phyloP scores from a whole-genome alignment of 2,888 invertebrate species.

The Dilophus febrilis region DNA sequence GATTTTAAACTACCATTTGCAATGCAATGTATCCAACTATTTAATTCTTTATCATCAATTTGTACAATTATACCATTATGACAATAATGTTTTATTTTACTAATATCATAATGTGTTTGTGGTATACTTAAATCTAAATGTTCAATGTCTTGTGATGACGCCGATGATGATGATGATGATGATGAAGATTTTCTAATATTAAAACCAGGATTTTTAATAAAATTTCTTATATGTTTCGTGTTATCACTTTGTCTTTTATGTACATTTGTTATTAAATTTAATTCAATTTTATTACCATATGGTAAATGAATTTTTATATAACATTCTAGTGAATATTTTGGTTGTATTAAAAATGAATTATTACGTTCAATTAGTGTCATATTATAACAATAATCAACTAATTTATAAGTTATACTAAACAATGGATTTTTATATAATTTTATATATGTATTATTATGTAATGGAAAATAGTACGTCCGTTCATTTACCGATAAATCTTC shows the following conservation, averaged over 20 bases:
- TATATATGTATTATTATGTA: slow-evolving; percentile 32
- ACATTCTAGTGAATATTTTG: slow-evolving; percentile 40
- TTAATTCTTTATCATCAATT: slow-evolving; percentile 1
- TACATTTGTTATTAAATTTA: slow-evolving; percentile 32
- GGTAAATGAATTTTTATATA: slow-evolving; percentile 52
- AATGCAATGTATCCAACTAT: slow-evolving; percentile 4
- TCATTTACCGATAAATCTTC: slow-evolving; percentile 44
- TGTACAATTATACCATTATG: slow-evolving; percentile 4
- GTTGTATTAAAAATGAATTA: slow-evolving; percentile 47
- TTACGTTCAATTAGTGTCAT: slow-evolving; percentile 44
- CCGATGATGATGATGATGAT: slow-evolving; percentile 5
- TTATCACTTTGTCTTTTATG: neutral
- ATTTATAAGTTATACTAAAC: slow-evolving; percentile 46
- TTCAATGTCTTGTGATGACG: slow-evolving; percentile 12
- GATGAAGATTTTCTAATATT: neutral
- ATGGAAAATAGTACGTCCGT: slow-evolving; percentile 42
- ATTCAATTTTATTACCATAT: slow-evolving; percentile 47
- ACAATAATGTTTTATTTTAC: slow-evolving; percentile 1
- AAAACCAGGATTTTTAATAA: neutral
- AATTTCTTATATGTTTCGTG: neutral
- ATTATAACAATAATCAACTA: slow-evolving; percentile 56
- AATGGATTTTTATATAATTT: slow-evolving; percentile 44
- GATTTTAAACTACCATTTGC: slow-evolving; percentile 1
- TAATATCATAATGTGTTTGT: neutral
- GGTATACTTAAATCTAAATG: slow-evolving; percentile 4